Evolutionary conservation across 2,888 invertebrate genomes (phyloP).

Genomic region (Conops quadrifasciatus): DNA sequence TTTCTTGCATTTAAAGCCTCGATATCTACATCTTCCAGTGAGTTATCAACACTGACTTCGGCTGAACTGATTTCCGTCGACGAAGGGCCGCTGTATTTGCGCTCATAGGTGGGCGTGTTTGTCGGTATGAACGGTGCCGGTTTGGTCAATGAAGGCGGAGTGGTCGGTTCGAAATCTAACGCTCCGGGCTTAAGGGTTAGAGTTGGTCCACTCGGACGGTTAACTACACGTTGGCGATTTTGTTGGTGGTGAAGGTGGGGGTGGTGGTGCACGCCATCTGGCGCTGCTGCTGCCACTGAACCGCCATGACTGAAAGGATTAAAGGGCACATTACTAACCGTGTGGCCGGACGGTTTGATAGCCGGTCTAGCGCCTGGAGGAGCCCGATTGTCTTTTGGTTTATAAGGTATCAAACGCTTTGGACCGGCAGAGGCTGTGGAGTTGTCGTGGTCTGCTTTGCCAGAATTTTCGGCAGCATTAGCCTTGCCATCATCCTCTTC

Average conservation of each 20-base stretch:
- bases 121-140: constrained; percentile 59
- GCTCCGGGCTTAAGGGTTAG: constrained; percentile 60
- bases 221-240: constrained; percentile 55
- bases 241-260: constrained; percentile 45
- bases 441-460: constrained; percentile 32
- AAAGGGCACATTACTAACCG: constrained; percentile 47
- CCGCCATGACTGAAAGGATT: constrained; percentile 46
- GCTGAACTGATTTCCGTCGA: constrained; percentile 49
- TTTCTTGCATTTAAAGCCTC: constrained; percentile 68
- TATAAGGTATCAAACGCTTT: neutral
- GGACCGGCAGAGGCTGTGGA: neutral
- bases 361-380: constrained; percentile 47
- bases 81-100: constrained; percentile 58
- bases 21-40: constrained; percentile 65
- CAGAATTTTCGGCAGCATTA: constrained; percentile 32
- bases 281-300: constrained; percentile 3
- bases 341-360: constrained; percentile 38
- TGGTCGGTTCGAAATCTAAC: constrained; percentile 54
- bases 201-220: constrained; percentile 52
- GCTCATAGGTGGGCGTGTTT: constrained; percentile 61
- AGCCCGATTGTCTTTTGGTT: constrained; percentile 40
- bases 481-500: constrained; percentile 44
- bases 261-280: too few relatives aligned
- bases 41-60: constrained; percentile 53
- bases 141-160: constrained; percentile 53